Evolutionary conservation across 2,113 vertebrate species (phyloP), one percentile per base, ranked within the genome.

Genomic region (Halichoeres trimaculatus): DNA sequence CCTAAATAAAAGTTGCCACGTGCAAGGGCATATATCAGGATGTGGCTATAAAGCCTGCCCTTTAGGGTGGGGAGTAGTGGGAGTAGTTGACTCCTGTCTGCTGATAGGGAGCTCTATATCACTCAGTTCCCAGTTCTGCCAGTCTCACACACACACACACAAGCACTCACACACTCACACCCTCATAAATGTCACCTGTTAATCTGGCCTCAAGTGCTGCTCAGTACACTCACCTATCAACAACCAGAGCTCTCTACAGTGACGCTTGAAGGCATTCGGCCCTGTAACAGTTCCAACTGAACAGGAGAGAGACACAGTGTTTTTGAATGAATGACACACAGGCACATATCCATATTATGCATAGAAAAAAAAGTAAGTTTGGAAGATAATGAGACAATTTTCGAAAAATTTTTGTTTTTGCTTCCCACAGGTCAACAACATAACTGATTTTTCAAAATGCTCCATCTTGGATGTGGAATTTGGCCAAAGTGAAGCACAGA

Each of bases 41-140:
- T 80, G 76, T 82, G 79, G 89, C 92, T 81, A 90, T 93, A 92
- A 93, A 93, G 91, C 71, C 74, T 93, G 91, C 90, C 92, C 91
- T 94, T 94, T 93, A 90, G 89, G 90, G 84, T 86, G 81, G 80
- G 71, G 88, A 90, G 85, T 86, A 89, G 80, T 89, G 86, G 80
- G 91, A 93, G 92, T 89, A 93, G 89, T 93, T 93, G 92, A 93
- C 92, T 93, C 84, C 91, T 94, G 91, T 93, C 92, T 88, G 86
- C 83, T 92, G 92, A 92, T 92, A 88, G 89, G 65, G 56, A 76
- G 66, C 82, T 53, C 65, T 93, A 93, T 87, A 91, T 94, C 93
- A 93, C 86, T 92, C 92, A 86, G 83, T 81, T 76, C 90, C 80
- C 36, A 17, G 66, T 74, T 74, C 84, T 89, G 89, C 89, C 90